These are phyloP conservation scores for Octodon degus DNA, from an alignment of 2,113 vertebrate species.

Conservation along the genomic window DNA sequence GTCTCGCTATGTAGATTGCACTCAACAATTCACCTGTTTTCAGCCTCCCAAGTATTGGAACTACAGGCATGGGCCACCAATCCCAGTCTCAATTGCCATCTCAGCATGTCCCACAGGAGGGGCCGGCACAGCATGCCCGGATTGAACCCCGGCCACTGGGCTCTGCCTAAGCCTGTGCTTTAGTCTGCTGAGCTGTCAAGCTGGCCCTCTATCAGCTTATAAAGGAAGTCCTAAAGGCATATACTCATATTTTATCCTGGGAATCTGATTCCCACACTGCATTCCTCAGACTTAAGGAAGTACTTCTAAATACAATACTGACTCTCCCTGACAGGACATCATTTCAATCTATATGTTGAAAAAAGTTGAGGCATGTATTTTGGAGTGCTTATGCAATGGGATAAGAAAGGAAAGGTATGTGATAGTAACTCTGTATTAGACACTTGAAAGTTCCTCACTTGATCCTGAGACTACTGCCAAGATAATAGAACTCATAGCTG, in stretches of 20 bases:
- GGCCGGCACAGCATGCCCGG: too few species aligned
- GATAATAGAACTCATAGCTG: background rate
- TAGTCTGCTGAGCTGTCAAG: too few species aligned
- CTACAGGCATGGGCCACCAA: too few species aligned
- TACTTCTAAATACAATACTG: background rate
- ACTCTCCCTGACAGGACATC: background rate
- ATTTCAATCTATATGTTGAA: background rate
- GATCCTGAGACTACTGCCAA: background rate
- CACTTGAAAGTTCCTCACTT: background rate
- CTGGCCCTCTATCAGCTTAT: background rate
- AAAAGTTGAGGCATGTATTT: background rate
- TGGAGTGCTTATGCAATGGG: background rate
- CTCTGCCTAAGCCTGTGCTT: too few species aligned
- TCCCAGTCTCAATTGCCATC: too few species aligned
- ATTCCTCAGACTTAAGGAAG: background rate
- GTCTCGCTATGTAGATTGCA: too few species aligned
- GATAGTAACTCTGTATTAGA: background rate
- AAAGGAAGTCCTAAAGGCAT: background rate
- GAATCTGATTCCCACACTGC: background rate
- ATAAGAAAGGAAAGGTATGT: background rate
- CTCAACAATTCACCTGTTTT: too few species aligned
- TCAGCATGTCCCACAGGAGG: too few species aligned
- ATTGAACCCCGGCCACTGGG: too few species aligned
- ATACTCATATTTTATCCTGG: background rate
- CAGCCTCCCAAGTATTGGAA: too few species aligned